These are phyloP conservation scores for Trissolcus brochymenae DNA, from an alignment of 2,888 invertebrate genomes.

Conservation along the genomic window DNA sequence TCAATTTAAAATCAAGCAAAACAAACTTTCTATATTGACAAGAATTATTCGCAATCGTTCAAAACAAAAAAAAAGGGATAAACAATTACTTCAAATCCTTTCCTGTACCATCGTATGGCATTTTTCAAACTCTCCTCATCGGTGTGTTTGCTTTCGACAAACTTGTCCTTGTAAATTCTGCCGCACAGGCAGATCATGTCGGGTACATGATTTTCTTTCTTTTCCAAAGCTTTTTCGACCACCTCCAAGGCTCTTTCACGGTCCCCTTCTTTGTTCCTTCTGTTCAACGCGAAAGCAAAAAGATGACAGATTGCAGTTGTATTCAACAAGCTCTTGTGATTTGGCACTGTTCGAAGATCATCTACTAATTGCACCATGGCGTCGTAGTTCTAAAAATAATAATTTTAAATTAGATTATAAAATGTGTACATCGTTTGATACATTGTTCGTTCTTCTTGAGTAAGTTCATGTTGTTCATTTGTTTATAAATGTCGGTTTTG, in stretches of 20 bases:
- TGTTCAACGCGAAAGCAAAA: constrained; percentile 97
- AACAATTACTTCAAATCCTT: constrained; percentile 88
- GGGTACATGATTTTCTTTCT: constrained; percentile 96
- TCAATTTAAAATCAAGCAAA: not conserved
- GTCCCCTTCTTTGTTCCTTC: constrained; percentile 95
- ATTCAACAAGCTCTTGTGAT: constrained; percentile 90
- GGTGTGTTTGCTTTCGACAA: constrained; percentile 95
- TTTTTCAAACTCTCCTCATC: constrained; percentile 91
- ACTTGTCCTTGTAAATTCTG: constrained; percentile 97
- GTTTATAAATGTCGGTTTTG: too few relatives aligned
- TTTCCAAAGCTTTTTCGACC: constrained; percentile 92
- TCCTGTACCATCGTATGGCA: constrained; percentile 98
- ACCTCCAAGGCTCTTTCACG: constrained; percentile 94
- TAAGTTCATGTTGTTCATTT: too few relatives aligned
- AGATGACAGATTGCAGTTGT: constrained; percentile 94
- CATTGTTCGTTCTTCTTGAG: too few relatives aligned
- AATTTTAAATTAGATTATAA: too few relatives aligned
- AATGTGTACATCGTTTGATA: too few relatives aligned
- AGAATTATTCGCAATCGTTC: too few relatives aligned
- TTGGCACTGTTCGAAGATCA: constrained; percentile 92
- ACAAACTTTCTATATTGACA: too few relatives aligned
- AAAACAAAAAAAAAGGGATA: not conserved
- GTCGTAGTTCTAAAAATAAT: constrained; percentile 86
- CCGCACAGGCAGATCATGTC: constrained; percentile 99
- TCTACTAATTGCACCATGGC: constrained; percentile 98